Conservation (phyloP, 2,888 invertebrate species). For the Thelaira solivaga region DNA sequence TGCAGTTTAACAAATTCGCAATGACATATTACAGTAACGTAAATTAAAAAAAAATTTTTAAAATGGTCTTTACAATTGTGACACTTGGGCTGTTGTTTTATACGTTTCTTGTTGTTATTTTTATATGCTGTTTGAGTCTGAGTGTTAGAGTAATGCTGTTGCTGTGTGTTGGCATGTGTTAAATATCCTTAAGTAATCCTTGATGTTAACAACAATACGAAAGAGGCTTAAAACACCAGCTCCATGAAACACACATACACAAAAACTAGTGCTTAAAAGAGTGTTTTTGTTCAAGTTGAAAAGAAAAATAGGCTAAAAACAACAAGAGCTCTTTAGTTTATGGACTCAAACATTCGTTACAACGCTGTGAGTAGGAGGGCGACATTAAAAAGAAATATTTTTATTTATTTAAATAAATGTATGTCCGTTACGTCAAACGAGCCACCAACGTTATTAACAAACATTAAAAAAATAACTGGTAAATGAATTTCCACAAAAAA, state of each 20-base stretch:
- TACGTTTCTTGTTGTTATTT: not conserved
- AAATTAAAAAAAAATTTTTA: no score
- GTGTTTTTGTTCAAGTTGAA: not conserved
- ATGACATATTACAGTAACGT: no score
- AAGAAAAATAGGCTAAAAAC: not conserved
- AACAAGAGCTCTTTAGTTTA: constrained; percentile 7
- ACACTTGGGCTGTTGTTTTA: not conserved
- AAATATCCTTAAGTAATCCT: constrained; percentile 57
- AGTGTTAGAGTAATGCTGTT: not conserved
- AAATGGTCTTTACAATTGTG: constrained; percentile 12
- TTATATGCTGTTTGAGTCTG: constrained; percentile 8
- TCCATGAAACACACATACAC: not conserved
- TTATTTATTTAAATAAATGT: constrained; percentile 51
- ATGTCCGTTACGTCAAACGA: constrained; percentile 52
- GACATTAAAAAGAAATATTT: not conserved
- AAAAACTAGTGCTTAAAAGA: not conserved
- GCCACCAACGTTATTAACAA: constrained; percentile 3
- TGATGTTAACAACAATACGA: constrained; percentile 39
- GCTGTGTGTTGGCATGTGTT: not conserved
- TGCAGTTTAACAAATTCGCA: not conserved
- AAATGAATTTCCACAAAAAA: no score
- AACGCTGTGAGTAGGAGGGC: not conserved
- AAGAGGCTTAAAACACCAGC: constrained; percentile 33
- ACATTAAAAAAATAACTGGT: not conserved
- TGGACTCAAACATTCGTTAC: not conserved